Conservation (phyloP, 2,888 invertebrate species). For the Ophion obscuratus region DNA sequence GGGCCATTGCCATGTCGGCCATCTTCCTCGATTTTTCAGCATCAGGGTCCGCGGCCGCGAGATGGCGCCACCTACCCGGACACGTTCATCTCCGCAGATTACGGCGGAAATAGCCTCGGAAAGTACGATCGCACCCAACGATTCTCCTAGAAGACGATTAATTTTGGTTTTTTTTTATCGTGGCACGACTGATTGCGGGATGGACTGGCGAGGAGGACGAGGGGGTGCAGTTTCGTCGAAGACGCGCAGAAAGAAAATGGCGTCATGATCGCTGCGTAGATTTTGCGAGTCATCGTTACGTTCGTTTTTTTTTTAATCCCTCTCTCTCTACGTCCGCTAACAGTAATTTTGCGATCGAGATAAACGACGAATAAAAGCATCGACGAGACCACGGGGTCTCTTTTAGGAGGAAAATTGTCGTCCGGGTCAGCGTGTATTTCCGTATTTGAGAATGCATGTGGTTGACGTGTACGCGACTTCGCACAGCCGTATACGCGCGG, state of each 20-base stretch:
- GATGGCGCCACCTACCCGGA: conserved; percentile 59
- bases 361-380: not conserved
- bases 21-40: conserved; percentile 28
- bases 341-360: not conserved
- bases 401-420: not conserved
- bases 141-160: not conserved
- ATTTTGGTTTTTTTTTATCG: not conserved
- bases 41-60: conserved; percentile 25
- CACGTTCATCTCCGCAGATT: not conserved
- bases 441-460: not conserved
- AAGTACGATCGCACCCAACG: not conserved
- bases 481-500: not conserved
- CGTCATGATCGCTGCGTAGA: conserved; percentile 1
- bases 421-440: not conserved
- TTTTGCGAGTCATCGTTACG: not conserved
- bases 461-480: conserved; percentile 4
- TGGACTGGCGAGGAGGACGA: not conserved
- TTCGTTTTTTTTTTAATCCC: not conserved
- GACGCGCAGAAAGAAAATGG: conserved; percentile 3
- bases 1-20: conserved; percentile 30
- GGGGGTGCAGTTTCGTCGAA: not conserved
- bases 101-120: not conserved
- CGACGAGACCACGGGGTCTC: not conserved
- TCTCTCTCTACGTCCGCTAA: not conserved
- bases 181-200: not conserved